Conservation (phyloP, 2,113 vertebrate genomes). For the Macrotis lagotis region DNA sequence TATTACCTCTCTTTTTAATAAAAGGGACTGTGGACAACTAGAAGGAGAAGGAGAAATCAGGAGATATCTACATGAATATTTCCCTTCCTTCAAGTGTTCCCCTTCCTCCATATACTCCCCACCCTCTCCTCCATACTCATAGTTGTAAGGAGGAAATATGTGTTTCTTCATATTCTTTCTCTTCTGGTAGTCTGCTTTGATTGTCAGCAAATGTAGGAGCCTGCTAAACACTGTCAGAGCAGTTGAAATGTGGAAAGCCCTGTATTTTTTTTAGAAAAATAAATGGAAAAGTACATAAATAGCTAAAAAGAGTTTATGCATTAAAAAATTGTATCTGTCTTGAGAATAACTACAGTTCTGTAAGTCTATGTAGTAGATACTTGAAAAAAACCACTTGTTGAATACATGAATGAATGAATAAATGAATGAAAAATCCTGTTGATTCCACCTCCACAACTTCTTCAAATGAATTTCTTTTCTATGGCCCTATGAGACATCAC, state of each 20-base stretch:
- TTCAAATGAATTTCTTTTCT: not conserved
- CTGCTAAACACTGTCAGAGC: not conserved
- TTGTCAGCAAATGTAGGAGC: not conserved
- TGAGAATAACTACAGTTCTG: not conserved
- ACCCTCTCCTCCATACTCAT: not conserved
- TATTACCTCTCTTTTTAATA: not conserved
- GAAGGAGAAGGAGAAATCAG: not conserved
- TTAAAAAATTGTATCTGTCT: not conserved
- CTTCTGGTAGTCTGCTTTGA: not conserved
- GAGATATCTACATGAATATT: not conserved
- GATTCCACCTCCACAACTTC: not conserved
- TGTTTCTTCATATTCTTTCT: not conserved
- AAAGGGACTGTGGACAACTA: not conserved
- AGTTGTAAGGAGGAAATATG: constrained; percentile 3
- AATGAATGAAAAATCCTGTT: not conserved
- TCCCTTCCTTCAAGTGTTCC: not conserved
- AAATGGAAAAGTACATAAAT: constrained; percentile 10
- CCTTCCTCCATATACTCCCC: too few species aligned
- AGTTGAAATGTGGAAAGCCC: not conserved
- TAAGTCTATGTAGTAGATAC: not conserved
- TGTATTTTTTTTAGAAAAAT: constrained; percentile 14
- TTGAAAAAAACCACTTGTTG: not conserved
- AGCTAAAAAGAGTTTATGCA: not conserved
- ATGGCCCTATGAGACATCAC: too few species aligned
- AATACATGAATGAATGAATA: not conserved